Conservation (phyloP, 1,140 invertebrate species). For the Lepidurus packardi region DNA sequence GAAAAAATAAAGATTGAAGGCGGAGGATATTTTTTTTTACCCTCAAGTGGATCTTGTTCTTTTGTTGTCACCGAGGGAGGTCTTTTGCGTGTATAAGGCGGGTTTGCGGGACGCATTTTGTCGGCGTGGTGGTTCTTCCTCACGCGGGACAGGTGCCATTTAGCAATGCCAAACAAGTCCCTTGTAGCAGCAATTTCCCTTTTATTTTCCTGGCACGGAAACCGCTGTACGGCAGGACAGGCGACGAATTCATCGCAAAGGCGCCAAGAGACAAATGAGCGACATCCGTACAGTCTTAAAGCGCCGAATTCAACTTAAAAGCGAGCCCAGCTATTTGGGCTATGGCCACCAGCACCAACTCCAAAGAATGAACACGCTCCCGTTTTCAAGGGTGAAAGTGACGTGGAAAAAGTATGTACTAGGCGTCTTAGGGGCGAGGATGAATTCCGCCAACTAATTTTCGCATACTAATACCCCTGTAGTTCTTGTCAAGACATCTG, state of each 20-base stretch:
- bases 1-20: not conserved
- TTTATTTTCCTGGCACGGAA: not conserved
- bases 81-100: not conserved
- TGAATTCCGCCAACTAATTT: not conserved
- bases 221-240: not conserved
- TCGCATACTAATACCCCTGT: not conserved
- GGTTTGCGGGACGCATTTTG: not conserved
- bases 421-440: not conserved
- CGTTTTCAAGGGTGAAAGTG: not conserved
- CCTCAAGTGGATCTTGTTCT: not conserved
- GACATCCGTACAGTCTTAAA: constrained; percentile 11
- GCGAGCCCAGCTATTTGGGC: not conserved
- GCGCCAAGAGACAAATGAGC: constrained; percentile 1
- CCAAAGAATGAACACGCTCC: not conserved
- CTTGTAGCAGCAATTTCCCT: not conserved
- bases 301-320: constrained; percentile 13
- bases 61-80: constrained; percentile 17
- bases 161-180: constrained; percentile 18
- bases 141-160: constrained; percentile 17
- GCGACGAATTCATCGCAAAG: constrained; percentile 9
- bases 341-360: not conserved
- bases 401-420: not conserved
- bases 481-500: not conserved
- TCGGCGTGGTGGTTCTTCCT: constrained; percentile 1
- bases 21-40: not conserved